These are phyloP conservation scores for Etheostoma spectabile DNA, from an alignment of 2,113 vertebrate genomes.

Conservation along the genomic window DNA sequence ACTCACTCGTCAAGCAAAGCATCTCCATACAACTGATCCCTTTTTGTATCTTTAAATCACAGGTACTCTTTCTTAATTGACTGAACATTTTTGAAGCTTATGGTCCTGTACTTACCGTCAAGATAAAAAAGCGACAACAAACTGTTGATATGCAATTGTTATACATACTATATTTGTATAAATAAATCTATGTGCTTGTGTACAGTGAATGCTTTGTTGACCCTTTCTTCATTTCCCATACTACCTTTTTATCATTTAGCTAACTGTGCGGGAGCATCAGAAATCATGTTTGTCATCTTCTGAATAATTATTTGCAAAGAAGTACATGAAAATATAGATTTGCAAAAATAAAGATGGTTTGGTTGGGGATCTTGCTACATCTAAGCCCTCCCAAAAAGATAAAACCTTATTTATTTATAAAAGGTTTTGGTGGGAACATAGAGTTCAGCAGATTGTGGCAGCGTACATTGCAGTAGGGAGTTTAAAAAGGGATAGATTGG, in stretches of 20 bases:
- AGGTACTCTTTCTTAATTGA: conserved; percentile 80
- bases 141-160: conserved; percentile 88
- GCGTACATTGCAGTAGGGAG: neutral
- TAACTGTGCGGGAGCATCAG: neutral
- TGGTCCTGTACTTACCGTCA: conserved; percentile 76
- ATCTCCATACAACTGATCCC: conserved; percentile 43
- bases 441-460: neutral
- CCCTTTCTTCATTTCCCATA: neutral
- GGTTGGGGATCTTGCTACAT: neutral
- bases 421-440: neutral
- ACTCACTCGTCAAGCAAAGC: conserved; percentile 28
- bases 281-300: neutral
- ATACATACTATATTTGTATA: conserved; percentile 90
- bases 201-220: conserved; percentile 65
- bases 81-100: conserved; percentile 80
- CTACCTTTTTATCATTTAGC: neutral
- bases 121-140: conserved; percentile 70
- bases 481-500: too few species aligned
- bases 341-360: neutral
- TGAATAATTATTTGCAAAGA: neutral
- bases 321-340: neutral
- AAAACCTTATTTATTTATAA: neutral
- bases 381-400: neutral
- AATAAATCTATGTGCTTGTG: conserved; percentile 87
- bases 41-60: conserved; percentile 81